Conservation (phyloP, 1,140 invertebrate species). For the Drosophila lacteicornis region DNA sequence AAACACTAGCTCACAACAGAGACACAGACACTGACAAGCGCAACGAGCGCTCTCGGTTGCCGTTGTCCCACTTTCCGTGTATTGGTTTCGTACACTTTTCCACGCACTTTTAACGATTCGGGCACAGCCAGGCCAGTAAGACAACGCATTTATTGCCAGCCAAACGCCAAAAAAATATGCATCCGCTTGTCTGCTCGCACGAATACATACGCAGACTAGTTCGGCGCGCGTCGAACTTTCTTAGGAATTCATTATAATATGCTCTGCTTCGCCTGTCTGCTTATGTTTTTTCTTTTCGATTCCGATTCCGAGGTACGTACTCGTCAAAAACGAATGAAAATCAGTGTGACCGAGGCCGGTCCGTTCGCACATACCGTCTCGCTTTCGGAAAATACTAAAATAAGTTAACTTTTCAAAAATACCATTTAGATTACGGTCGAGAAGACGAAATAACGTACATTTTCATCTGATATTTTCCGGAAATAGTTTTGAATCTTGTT, state of each 20-base stretch:
- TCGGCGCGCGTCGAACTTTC: constrained; percentile 73
- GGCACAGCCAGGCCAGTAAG: constrained; percentile 49
- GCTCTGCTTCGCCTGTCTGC: constrained; percentile 71
- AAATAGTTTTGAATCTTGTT: too few species aligned
- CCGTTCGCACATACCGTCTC: too few species aligned
- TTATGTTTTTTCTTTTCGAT: constrained; percentile 66
- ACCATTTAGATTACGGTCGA: too few species aligned
- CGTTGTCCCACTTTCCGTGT: constrained; percentile 81
- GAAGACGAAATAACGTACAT: too few species aligned
- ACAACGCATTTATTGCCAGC: constrained; percentile 61
- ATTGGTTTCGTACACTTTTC: constrained; percentile 83
- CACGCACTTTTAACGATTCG: constrained; percentile 81
- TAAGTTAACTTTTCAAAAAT: too few species aligned
- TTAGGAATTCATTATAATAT: constrained; percentile 79
- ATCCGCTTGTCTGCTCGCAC: constrained; percentile 45
- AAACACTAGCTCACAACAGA: constrained; percentile 36
- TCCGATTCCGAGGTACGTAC: constrained; percentile 41
- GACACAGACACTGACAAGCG: constrained; percentile 53
- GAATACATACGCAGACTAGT: constrained; percentile 54
- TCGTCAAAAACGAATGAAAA: constrained; percentile 68
- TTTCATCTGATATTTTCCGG: too few species aligned
- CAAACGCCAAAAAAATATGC: constrained; percentile 54
- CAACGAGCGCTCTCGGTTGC: constrained; percentile 66
- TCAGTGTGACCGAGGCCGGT: constrained; percentile 9
- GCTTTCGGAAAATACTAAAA: too few species aligned